Evolutionary conservation across 2,888 invertebrate genomes (phyloP).

Genomic region (Cantharis nigra): DNA sequence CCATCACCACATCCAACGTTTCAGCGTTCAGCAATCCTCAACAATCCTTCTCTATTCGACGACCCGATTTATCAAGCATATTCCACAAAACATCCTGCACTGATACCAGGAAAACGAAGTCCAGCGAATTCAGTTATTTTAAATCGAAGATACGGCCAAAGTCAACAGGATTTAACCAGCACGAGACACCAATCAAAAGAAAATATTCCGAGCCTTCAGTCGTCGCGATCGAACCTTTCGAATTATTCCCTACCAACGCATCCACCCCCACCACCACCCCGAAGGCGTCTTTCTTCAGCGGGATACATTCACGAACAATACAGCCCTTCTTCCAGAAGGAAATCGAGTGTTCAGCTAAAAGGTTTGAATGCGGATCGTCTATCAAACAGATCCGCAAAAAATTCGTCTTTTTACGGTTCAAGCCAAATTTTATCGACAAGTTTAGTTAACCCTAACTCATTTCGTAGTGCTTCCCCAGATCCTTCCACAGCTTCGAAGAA

Average conservation of each 20-base stretch:
- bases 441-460: constrained; percentile 18
- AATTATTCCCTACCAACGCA: background rate
- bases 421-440: background rate
- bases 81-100: background rate
- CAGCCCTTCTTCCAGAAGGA: constrained; percentile 44
- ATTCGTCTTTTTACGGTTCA: background rate
- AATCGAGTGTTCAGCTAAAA: constrained; percentile 34
- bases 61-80: background rate
- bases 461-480: constrained; percentile 15
- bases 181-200: background rate
- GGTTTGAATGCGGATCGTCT: constrained; percentile 29
- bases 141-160: constrained; percentile 7
- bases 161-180: constrained; percentile 12
- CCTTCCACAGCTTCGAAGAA: constrained; percentile 4
- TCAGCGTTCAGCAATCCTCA: background rate
- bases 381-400: constrained; percentile 1
- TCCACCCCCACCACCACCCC: constrained; percentile 18
- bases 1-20: constrained; percentile 3
- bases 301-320: constrained; percentile 53
- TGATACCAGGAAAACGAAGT: background rate
- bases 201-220: background rate
- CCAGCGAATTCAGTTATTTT: constrained; percentile 16
- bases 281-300: constrained; percentile 31
- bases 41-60: background rate
- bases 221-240: constrained; percentile 33